Conservation (phyloP, 2,113 vertebrate genomes). For the Lagopus leucura region DNA sequence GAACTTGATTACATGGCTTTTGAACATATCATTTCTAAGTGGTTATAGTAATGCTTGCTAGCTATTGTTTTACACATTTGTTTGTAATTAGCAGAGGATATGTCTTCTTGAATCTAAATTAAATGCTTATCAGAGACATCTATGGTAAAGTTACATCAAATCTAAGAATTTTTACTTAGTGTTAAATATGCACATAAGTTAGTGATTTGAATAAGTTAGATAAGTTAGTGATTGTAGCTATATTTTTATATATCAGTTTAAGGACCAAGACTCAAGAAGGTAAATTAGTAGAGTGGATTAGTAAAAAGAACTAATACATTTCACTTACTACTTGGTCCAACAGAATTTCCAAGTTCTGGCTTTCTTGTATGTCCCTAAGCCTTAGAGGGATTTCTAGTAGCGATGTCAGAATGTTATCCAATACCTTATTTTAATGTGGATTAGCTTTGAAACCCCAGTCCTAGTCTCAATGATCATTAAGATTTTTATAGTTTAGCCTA, state of each 20-base stretch:
- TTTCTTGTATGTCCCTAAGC: neutral
- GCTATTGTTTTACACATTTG: neutral
- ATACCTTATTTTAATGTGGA: neutral
- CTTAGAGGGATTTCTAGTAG: neutral
- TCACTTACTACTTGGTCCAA: neutral
- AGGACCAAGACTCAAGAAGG: neutral
- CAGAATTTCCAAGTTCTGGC: neutral
- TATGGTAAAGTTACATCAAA: neutral
- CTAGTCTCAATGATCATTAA: neutral
- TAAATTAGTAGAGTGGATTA: neutral
- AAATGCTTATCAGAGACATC: neutral
- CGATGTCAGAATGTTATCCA: neutral
- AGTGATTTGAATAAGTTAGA: too few species aligned
- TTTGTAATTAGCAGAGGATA: slow-evolving; percentile 37
- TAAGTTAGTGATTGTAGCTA: neutral
- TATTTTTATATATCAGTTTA: neutral
- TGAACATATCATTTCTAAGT: slow-evolving; percentile 8
- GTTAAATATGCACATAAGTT: neutral
- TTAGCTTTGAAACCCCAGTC: neutral
- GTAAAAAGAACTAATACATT: neutral
- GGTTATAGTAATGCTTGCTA: neutral
- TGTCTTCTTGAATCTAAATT: slow-evolving; percentile 20
- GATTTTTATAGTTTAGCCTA: neutral
- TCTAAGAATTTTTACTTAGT: neutral
- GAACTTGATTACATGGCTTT: slow-evolving; percentile 1